Percentiles rank a stretch among this genome's conserved stretches.
Evolutionary conservation across 1,140 invertebrate genomes (phyloP).

Genomic region (Rhopalosiphum padi): DNA sequence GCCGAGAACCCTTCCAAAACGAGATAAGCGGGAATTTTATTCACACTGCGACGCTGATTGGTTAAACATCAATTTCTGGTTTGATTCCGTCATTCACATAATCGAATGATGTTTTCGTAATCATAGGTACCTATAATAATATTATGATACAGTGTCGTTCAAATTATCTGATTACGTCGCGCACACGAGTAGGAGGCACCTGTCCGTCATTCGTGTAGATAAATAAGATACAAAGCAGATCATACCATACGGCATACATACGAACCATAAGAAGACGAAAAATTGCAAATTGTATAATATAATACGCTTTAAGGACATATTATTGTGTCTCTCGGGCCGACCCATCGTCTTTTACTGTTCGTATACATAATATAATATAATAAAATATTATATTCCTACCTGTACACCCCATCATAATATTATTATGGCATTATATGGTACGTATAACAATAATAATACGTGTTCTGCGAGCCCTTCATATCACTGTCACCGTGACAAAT

Average conservation of each 20-base stretch:
- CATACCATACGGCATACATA: background rate
- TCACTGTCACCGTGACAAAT: conserved; percentile 7
- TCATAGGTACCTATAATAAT: background rate
- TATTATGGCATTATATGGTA: background rate
- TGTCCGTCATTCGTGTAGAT: background rate
- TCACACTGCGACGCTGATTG: conserved; percentile 25
- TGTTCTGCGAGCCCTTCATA: background rate
- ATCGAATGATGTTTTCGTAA: background rate
- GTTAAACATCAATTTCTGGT: conserved; percentile 34
- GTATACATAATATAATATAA: background rate
- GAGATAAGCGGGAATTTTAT: conserved; percentile 49
- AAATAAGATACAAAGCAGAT: too few species aligned
- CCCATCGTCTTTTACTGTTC: background rate
- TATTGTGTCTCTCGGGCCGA: background rate
- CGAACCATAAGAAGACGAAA: background rate
- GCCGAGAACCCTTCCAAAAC: conserved; percentile 44
- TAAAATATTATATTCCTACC: background rate
- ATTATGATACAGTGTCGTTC: background rate
- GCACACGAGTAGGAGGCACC: background rate
- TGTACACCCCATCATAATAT: background rate
- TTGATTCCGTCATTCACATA: background rate
- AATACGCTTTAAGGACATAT: background rate
- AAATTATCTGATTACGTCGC: background rate
- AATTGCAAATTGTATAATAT: background rate
- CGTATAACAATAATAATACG: background rate